phyloP scores from a whole-genome alignment of 1,140 invertebrate species.

The Lethocerus indicus region DNA sequence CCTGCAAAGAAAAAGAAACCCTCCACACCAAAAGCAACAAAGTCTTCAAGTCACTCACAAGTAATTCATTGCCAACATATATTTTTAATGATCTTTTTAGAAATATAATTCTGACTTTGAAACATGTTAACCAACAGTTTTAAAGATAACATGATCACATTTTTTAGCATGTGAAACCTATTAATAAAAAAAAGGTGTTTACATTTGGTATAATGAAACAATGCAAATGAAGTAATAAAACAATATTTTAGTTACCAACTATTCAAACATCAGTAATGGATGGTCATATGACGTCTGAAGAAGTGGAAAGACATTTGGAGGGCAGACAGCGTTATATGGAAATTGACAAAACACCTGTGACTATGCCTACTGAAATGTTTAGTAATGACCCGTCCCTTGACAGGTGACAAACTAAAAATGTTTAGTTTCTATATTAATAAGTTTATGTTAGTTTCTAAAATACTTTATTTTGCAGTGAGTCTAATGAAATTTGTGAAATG shows the following conservation, averaged over 20 bases:
- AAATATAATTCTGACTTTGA: too few relatives aligned
- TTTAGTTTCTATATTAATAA: not conserved
- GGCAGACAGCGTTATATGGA: constrained; percentile 66
- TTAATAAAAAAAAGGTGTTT: not conserved
- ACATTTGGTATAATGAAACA: not conserved
- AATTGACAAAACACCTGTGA: constrained; percentile 69
- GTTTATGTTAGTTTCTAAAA: not conserved
- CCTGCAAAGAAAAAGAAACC: constrained; percentile 18
- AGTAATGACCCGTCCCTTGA: constrained; percentile 76
- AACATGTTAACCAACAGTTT: too few relatives aligned
- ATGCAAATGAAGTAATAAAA: not conserved
- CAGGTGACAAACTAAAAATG: constrained; percentile 31
- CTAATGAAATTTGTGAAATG: constrained; percentile 55
- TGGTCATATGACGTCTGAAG: constrained; percentile 78
- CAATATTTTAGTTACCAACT: constrained; percentile 8
- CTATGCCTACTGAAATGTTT: constrained; percentile 82
- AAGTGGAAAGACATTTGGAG: constrained; percentile 77
- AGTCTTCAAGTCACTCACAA: constrained; percentile 16
- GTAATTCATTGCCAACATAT: too few relatives aligned
- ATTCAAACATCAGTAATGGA: constrained; percentile 26
- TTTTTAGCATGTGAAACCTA: not conserved
- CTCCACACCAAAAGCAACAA: constrained; percentile 12
- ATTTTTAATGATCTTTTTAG: too few relatives aligned
- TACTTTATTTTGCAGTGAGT: constrained; percentile 43
- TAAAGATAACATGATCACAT: too few relatives aligned